Evolutionary conservation across 2,113 vertebrate species (phyloP).

Genomic region (Aplodontia rufa): DNA sequence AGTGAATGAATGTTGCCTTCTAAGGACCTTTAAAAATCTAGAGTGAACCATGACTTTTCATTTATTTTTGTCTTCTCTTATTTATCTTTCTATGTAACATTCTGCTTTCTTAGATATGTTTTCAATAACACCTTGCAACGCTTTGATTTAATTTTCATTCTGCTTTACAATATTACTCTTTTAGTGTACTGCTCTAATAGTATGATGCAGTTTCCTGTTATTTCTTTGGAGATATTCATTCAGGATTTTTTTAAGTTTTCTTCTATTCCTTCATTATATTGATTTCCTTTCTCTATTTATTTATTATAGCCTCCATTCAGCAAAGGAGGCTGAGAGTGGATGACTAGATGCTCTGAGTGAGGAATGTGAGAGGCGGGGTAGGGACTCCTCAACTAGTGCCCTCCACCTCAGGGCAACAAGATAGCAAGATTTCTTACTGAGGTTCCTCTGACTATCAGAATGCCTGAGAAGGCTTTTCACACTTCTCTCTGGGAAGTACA

Average conservation of each 20-base stretch:
- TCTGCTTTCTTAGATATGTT: background rate
- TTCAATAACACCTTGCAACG: background rate
- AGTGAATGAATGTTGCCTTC: background rate
- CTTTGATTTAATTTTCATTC: background rate
- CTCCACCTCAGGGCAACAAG: background rate
- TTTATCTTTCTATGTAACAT: background rate
- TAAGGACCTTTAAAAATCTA: background rate
- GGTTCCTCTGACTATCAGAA: background rate
- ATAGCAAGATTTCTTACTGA: background rate
- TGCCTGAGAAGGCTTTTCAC: background rate
- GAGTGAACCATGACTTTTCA: background rate
- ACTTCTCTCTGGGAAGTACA: background rate
- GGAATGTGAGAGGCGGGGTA: rapidly evolving
- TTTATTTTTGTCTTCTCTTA: background rate
- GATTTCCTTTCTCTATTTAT: background rate
- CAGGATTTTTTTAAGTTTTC: no score
- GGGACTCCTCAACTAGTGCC: background rate
- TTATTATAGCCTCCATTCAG: background rate
- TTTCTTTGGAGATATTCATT: slow-evolving; percentile 3
- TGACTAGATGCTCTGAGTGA: no score
- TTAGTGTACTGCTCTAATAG: no score
- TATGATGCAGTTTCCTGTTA: no score
- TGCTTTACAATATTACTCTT: background rate
- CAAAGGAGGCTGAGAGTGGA: background rate
- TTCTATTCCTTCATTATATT: background rate